Evolutionary conservation across 2,888 invertebrate species (phyloP).

Genomic region (Microctonus hyperodae): DNA sequence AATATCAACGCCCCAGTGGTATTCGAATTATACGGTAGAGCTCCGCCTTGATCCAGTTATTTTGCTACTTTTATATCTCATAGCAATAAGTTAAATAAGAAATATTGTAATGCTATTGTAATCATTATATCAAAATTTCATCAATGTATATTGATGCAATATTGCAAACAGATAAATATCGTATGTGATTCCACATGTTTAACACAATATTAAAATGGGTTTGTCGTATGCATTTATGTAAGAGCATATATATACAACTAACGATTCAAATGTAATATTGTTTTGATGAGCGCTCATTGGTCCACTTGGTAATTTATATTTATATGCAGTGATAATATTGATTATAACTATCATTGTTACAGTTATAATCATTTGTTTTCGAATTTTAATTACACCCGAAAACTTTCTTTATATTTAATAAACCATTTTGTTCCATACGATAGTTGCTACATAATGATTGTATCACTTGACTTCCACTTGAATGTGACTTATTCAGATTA

Average conservation of each 20-base stretch:
- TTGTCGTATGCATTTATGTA: not conserved
- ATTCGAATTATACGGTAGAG: slow-evolving; percentile 48
- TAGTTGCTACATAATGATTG: not conserved
- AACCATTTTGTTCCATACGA: not conserved
- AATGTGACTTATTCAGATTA: not conserved
- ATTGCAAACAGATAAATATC: not conserved
- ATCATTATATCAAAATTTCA: slow-evolving; percentile 3
- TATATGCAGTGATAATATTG: not conserved
- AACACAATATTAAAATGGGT: slow-evolving; percentile 1
- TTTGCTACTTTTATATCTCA: slow-evolving; percentile 62
- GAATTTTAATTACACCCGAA: not conserved
- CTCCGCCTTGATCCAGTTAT: slow-evolving; percentile 60
- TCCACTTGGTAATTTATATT: not conserved
- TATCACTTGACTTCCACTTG: slow-evolving; percentile 12
- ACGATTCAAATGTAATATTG: not conserved
- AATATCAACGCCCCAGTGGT: slow-evolving; percentile 39
- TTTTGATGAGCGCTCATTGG: not conserved
- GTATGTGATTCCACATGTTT: slow-evolving; percentile 7
- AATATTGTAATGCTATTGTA: slow-evolving; percentile 11
- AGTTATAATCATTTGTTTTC: slow-evolving; percentile 4
- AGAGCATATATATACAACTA: no score
- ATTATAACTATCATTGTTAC: not conserved
- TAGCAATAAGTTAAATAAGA: slow-evolving; percentile 39
- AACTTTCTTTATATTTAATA: slow-evolving; percentile 8
- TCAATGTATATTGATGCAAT: not conserved